Base-by-base conservation (phyloP, 1,140 invertebrate species). In the Conopomorpha cramerella region DNA sequence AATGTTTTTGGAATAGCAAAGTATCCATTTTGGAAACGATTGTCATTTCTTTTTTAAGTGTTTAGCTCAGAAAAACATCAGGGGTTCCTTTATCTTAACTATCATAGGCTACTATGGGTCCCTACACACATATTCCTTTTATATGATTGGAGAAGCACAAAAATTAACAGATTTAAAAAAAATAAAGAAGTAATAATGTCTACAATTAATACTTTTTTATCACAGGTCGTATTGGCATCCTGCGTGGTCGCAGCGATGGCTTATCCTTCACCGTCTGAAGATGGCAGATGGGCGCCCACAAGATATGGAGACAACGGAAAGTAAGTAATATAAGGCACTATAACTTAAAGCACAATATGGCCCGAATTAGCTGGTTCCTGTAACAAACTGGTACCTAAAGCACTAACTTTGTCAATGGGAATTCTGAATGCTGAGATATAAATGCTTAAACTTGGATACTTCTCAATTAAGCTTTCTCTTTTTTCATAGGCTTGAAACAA, bases 221-320 rank as follows among this genome's bases (percentile, higher is more conserved):
- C n/a, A n/a, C n/a, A n/a, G n/a, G n/a, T n/a, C n/a, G 36, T 60
- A 19, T 30, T 71, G 32, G 56, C 55, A 19, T 18, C 67, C 30
- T 63, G 61, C 61, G 49, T 59, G 10, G 51, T 58, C 12, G 62
- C 53, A 30, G 62, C 47, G 10, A 43, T 46, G 30, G 51, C 48
- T 16, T 45, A 49, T 35, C 33, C 30, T 10, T 19, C 12, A 10
- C 66, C 60, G 8, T 44, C 43, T 12, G 53, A 71, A 47, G 61
- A 74, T 34, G 71, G 71, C 37, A 54, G 40, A 46, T 76, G 71
- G 71, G 45, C 68, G 54, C 67, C 71, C 19, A 61, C 67, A 45
- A 63, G 59, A 53, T 72, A 59, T 50, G 71, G 71, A 35, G 53
- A 63, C 27, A 31, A 30, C 49, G 71, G 71, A 52, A 76, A 71